Evolutionary conservation across 2,113 vertebrate genomes (phyloP), one percentile per base, ranked within the genome.

Genomic region (Cyprinodon brontotheroides): DNA sequence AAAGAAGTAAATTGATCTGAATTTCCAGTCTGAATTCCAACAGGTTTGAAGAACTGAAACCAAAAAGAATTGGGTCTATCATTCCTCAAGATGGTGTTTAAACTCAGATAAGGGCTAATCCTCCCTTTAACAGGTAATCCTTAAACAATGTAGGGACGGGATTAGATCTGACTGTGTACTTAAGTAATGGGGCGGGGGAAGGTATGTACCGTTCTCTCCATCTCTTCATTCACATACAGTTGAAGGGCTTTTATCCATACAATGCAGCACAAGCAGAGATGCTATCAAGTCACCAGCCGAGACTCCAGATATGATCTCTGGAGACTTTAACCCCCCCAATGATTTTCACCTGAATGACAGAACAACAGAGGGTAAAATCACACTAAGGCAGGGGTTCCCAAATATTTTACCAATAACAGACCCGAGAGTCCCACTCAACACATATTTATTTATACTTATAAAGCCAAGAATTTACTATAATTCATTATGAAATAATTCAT

Each of bases 231-330:
- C 50, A n/a, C 59, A 3, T 69, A 66, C 53, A 40, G 59, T 79
- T 39, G 22, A 10, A 45, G 75, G 73, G 70, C 78, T 81, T 77
- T 90, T 84, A 86, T 79, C 66, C 40, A 82, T 77, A 91, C 92
- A 93, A 92, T 91, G 84, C 70, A 57, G 38, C 70, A 14, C 89
- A 91, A 92, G 92, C 88, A 90, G 64, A 65, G 77, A 60, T 59
- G 84, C 74, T 89, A 87, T 87, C 81, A 53, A 12, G 12, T 48
- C 53, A 39, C 47, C 78, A 68, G 61, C 68, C 11, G n/a, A 63
- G 73, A 72, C 57, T 1, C 13, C 50, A 64, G 15, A 67, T 65
- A 70, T 65, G 41, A 70, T 85, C 86, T 89, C 74, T 53, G 61
- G 43, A 11, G 60, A 43, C 82, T 88, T 89, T 90, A 79, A 89